Evolutionary conservation across 2,113 vertebrate species (phyloP).

Genomic region (Oryzias curvinotus): DNA sequence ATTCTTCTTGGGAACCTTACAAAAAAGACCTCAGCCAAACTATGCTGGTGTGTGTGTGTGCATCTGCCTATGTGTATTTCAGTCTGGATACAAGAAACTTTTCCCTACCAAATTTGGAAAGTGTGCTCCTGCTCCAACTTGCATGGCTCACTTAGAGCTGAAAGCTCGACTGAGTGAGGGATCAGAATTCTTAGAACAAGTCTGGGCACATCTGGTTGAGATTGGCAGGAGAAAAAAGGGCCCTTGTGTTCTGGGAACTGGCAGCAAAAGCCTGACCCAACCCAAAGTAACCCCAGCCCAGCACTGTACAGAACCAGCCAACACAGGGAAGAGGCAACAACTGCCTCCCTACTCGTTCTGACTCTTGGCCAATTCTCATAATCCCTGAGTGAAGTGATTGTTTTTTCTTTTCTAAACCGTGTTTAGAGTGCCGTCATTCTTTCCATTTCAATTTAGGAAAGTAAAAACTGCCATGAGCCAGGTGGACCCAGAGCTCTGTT

Average conservation of each 20-base stretch:
- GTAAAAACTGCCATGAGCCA: constrained; percentile 47
- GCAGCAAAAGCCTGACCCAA: constrained; percentile 53
- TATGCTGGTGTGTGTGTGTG: constrained; percentile 23
- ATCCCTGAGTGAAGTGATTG: constrained; percentile 66
- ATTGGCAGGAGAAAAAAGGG: constrained; percentile 71
- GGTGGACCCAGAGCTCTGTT: constrained; percentile 64
- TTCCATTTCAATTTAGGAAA: constrained; percentile 57
- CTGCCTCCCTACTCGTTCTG: constrained; percentile 46
- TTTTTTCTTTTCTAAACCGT: constrained; percentile 50
- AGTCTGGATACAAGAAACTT: constrained; percentile 23
- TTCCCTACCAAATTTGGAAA: constrained; percentile 36
- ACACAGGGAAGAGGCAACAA: constrained; percentile 27
- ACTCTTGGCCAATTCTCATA: constrained; percentile 60
- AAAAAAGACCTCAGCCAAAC: constrained; percentile 46
- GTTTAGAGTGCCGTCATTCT: constrained; percentile 40
- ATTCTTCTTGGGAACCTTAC: constrained; percentile 63
- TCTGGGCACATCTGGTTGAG: constrained; percentile 75
- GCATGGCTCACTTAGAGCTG: constrained; percentile 9
- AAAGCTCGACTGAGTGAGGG: constrained; percentile 29
- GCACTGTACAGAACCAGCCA: constrained; percentile 49
- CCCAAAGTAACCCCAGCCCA: constrained; percentile 46
- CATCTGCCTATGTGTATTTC: constrained; percentile 16
- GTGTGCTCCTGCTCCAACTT: constrained; percentile 10
- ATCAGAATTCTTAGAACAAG: constrained; percentile 62
- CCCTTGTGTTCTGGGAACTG: constrained; percentile 69